phyloP scores from a whole-genome alignment of 1,140 invertebrate genomes.

The Bactericera cockerelli region DNA sequence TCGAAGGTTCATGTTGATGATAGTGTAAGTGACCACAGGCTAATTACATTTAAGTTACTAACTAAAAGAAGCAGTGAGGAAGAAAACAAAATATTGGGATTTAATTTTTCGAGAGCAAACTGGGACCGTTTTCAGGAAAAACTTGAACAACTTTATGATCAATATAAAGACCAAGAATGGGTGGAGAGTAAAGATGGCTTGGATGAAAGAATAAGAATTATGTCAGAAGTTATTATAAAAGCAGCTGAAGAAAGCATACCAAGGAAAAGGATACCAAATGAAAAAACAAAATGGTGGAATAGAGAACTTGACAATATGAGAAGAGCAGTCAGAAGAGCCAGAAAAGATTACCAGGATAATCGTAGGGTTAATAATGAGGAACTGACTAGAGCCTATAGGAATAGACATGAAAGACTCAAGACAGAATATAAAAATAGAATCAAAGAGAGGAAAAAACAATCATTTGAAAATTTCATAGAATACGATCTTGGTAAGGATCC shows the following conservation, averaged over 20 bases:
- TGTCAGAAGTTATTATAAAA: not conserved
- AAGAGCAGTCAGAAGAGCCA: not conserved
- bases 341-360: not conserved
- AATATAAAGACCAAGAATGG: not conserved
- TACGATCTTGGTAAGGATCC: not conserved
- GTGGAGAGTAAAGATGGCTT: not conserved
- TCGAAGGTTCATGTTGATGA: conserved; percentile 1
- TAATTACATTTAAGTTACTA: not conserved
- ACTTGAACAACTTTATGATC: not conserved
- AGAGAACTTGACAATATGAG: not conserved
- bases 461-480: not conserved
- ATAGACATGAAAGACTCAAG: not conserved
- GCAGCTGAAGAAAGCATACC: not conserved
- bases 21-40: not conserved
- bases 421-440: not conserved
- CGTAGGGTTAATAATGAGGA: not conserved
- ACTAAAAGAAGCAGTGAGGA: not conserved
- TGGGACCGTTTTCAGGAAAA: not conserved
- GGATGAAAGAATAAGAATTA: not conserved
- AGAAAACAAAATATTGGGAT: not conserved
- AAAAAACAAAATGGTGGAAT: conserved; percentile 1
- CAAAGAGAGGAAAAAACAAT: not conserved
- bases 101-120: not conserved
- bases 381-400: not conserved
- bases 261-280: not conserved